Conservation (phyloP, 2,797 vertebrate genomes). For the Chiroxiphia lanceolata region DNA sequence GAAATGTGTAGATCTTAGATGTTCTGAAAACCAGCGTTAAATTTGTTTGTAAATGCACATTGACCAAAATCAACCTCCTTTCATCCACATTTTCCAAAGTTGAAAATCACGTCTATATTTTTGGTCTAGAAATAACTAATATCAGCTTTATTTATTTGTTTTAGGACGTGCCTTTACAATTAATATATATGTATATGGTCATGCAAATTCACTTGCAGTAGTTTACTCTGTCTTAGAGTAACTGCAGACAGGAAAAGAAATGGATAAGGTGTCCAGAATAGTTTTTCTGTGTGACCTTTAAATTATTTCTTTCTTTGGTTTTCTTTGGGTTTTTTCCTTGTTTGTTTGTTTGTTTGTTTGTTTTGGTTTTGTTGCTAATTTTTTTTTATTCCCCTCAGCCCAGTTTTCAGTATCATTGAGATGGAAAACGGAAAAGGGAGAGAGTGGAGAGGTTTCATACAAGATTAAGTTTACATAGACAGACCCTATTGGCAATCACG, state of each 20-base stretch:
- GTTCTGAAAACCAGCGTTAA: neutral
- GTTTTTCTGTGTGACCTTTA: neutral
- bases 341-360: neutral
- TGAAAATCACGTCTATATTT: neutral
- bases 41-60: neutral
- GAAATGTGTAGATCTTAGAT: neutral
- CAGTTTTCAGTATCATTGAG: neutral
- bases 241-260: neutral
- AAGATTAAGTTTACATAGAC: neutral
- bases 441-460: neutral
- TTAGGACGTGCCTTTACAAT: neutral
- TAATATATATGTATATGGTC: neutral
- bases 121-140: neutral
- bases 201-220: neutral
- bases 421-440: neutral
- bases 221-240: neutral
- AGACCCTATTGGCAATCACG: neutral
- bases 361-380: neutral
- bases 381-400: fast-evolving
- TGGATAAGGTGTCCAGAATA: neutral
- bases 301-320: neutral
- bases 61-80: neutral
- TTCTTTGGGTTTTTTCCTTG: neutral
- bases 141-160: neutral
- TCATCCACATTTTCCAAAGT: fast-evolving